phyloP scores from a whole-genome alignment of 2,113 vertebrate species.

The Peromyscus polionotus region DNA sequence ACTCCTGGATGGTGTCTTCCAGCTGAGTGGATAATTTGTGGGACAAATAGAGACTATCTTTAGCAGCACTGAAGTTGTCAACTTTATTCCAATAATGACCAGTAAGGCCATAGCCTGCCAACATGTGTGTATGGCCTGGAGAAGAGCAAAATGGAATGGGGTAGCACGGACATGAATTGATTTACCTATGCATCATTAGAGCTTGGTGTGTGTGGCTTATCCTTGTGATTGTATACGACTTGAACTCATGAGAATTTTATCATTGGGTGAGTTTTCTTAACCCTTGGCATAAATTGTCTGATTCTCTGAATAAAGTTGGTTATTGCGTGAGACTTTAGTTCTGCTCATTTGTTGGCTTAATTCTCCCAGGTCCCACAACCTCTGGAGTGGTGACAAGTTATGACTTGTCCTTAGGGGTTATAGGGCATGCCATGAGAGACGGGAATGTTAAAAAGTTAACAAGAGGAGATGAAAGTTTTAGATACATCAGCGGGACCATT shows the following conservation, averaged over 20 bases:
- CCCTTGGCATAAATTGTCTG: too few relatives aligned
- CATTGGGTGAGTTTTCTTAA: background rate
- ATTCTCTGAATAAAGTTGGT: background rate
- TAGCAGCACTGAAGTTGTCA: background rate
- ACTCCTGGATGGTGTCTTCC: background rate
- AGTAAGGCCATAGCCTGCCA: background rate
- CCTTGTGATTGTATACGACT: background rate
- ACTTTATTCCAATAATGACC: background rate
- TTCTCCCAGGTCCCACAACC: background rate
- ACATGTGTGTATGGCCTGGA: background rate
- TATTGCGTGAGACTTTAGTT: background rate
- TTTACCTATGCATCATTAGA: background rate
- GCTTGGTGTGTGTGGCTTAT: background rate
- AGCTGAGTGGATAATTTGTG: background rate
- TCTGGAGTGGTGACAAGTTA: background rate
- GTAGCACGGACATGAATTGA: background rate
- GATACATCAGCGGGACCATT: background rate
- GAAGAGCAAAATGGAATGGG: background rate
- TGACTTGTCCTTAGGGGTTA: background rate
- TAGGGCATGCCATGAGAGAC: background rate
- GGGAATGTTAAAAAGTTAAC: background rate
- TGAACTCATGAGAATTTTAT: background rate
- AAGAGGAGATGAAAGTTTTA: background rate
- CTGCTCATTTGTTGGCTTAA: background rate
- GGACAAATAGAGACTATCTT: background rate